phyloP scores from a whole-genome alignment of 2,113 vertebrate genomes.

The Myrmophylax atrothorax region DNA sequence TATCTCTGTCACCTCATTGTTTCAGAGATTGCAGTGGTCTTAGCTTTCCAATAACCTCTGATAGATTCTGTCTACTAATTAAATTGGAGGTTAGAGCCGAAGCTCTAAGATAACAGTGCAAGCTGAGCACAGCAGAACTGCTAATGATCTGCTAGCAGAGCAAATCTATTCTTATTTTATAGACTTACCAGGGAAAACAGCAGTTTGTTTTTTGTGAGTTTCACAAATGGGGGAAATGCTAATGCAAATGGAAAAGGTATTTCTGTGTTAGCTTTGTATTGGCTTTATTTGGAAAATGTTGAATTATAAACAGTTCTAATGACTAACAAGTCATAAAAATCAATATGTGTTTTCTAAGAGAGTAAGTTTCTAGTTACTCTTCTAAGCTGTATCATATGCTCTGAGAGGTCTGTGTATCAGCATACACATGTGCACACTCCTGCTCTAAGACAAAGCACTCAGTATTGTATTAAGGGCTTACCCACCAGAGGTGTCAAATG shows the following conservation, averaged over 20 bases:
- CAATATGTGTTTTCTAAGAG: background rate
- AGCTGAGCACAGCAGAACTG: background rate
- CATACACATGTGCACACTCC: fast-evolving
- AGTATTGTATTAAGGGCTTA: background rate
- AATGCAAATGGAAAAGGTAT: background rate
- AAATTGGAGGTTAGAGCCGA: background rate
- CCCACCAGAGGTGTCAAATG: background rate
- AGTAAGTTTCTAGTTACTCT: background rate
- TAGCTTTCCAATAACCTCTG: background rate
- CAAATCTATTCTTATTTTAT: background rate
- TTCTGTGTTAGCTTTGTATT: background rate
- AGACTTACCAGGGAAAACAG: background rate
- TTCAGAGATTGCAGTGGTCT: background rate
- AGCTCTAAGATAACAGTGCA: background rate
- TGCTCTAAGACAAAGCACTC: background rate
- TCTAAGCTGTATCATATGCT: background rate
- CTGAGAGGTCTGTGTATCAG: background rate
- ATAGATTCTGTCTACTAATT: background rate
- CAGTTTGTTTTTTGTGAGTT: background rate
- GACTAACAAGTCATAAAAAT: background rate
- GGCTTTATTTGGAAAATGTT: background rate
- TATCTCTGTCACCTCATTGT: background rate
- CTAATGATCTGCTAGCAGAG: background rate
- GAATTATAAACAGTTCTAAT: fast-evolving
- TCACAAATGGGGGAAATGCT: background rate